Conservation (phyloP, 2,797 vertebrate genomes). For the Sebastes variabilis region DNA sequence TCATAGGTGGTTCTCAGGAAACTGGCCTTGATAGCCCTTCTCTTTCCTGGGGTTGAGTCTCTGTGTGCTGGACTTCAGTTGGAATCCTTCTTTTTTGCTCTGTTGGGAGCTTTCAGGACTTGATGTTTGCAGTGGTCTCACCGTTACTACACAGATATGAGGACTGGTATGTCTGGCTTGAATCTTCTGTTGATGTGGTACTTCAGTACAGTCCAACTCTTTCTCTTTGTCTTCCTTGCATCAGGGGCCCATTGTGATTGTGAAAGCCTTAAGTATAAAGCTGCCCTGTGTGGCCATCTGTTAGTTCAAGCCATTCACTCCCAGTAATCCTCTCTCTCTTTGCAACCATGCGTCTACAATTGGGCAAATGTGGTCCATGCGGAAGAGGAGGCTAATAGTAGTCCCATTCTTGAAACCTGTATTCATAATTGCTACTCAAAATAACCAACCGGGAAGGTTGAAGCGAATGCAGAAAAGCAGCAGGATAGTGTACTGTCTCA, state of each 20-base stretch:
- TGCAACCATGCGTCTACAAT: not conserved
- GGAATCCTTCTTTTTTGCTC: not conserved
- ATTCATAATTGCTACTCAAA: not conserved
- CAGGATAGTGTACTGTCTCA: not conserved
- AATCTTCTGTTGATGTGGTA: not conserved
- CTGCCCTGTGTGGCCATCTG: conserved; percentile 20
- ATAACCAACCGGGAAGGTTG: not conserved
- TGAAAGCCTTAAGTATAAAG: conserved; percentile 1
- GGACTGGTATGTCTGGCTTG: not conserved
- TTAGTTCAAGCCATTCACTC: conserved; percentile 7
- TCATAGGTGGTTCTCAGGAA: not conserved
- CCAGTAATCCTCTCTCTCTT: conserved; percentile 9
- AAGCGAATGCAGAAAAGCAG: not conserved
- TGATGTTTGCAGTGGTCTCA: not conserved
- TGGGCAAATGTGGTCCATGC: not conserved
- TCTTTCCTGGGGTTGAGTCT: not conserved
- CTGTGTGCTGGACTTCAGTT: not conserved
- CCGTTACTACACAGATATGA: not conserved
- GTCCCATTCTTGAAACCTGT: not conserved
- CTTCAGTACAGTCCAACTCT: not conserved
- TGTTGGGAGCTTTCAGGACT: not conserved
- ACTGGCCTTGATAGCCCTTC: not conserved
- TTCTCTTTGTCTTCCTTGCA: not conserved
- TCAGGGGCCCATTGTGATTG: not conserved
- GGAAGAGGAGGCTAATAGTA: not conserved